Percentiles rank a stretch among this genome's conserved stretches.
Conservation (phyloP, 2,113 vertebrate species). For the Trochalopteron elliotii region DNA sequence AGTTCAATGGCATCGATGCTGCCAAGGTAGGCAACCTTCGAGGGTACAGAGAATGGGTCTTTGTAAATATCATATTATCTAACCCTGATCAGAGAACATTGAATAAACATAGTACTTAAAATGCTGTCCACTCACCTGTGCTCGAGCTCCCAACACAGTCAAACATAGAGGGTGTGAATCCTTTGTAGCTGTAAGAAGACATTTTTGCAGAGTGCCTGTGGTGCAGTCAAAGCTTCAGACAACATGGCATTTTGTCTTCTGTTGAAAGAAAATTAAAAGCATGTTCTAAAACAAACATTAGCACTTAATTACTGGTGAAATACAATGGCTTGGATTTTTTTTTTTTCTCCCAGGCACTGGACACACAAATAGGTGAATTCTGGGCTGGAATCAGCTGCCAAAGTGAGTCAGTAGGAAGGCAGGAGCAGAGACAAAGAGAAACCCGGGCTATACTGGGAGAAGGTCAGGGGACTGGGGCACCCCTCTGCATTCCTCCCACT, state of each 20-base stretch:
- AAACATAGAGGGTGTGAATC: not conserved
- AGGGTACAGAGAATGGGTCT: not conserved
- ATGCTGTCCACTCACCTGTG: not conserved
- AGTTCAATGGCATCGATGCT: not conserved
- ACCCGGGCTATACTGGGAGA: rapidly evolving
- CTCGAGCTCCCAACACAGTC: not conserved
- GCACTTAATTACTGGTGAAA: not conserved
- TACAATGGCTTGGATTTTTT: not conserved
- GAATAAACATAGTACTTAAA: conserved; percentile 1
- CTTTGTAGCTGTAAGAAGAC: not conserved
- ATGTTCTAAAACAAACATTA: not conserved
- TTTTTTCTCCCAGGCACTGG: not conserved
- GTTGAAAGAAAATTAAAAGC: not conserved
- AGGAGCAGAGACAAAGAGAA: not conserved
- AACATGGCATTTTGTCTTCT: not conserved
- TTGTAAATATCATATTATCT: not conserved
- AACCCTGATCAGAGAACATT: not conserved
- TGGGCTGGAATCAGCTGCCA: not conserved
- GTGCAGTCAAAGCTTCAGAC: not conserved
- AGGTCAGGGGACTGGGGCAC: not conserved
- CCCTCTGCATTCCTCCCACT: not conserved
- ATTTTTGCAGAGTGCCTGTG: not conserved
- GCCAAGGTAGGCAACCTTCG: not conserved
- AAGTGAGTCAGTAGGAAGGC: not conserved
- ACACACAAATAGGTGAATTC: not conserved